Evolutionary conservation across 2,113 vertebrate species (phyloP).

Genomic region (Sphaerodactylus townsendi): DNA sequence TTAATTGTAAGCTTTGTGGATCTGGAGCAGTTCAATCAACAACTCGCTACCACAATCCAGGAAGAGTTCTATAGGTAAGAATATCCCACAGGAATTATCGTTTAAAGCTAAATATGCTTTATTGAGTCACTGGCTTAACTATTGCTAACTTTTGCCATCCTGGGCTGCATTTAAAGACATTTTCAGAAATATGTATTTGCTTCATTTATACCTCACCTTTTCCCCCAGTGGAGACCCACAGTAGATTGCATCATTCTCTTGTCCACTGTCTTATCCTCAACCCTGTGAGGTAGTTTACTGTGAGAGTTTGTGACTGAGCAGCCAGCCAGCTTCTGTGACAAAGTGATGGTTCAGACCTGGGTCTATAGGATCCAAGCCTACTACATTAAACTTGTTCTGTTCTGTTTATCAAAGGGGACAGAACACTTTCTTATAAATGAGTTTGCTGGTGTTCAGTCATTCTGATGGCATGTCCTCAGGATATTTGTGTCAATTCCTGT

Average conservation of each 20-base stretch:
- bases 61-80: conserved; percentile 95
- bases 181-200: neutral
- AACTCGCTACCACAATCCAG: conserved; percentile 94
- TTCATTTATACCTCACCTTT: no score
- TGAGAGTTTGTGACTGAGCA: neutral
- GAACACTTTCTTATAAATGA: neutral
- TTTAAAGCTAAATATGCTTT: neutral
- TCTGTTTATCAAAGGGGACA: neutral
- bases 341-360: no score
- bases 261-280: neutral
- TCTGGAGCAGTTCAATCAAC: conserved; percentile 95
- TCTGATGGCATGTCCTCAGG: neutral
- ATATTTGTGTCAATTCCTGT: neutral
- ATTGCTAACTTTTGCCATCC: neutral
- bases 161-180: neutral
- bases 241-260: no score
- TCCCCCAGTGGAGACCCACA: no score
- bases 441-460: neutral
- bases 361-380: no score
- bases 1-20: conserved; percentile 91
- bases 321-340: no score
- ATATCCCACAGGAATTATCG: neutral
- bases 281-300: neutral
- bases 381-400: no score
- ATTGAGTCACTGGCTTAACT: neutral